phyloP scores from a whole-genome alignment of 2,113 vertebrate species.

The Labeo catla region DNA sequence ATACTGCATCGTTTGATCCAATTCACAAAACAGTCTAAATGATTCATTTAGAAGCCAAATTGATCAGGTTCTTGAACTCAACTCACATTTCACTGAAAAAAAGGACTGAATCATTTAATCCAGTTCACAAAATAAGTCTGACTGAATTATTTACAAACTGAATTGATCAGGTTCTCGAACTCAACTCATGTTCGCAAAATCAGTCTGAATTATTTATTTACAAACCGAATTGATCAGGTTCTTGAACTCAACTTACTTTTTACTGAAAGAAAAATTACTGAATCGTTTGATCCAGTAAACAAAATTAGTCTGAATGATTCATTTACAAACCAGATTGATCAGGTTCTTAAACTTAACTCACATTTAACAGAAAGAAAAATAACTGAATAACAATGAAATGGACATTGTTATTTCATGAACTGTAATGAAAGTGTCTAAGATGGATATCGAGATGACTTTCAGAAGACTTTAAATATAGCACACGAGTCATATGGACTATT shows the following conservation, averaged over 20 bases:
- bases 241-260: background rate
- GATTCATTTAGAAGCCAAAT: background rate
- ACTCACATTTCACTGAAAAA: background rate
- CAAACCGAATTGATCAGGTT: background rate
- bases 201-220: background rate
- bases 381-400: background rate
- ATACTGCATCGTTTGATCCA: background rate
- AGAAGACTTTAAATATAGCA: background rate
- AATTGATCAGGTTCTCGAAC: background rate
- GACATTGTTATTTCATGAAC: background rate
- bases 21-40: background rate
- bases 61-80: background rate
- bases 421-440: background rate
- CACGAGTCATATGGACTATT: background rate
- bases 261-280: background rate
- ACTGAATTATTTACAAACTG: too few relatives aligned
- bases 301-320: background rate
- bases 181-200: background rate
- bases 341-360: too few relatives aligned
- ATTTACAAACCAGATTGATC: background rate
- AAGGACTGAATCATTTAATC: too few relatives aligned
- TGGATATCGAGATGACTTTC: background rate
- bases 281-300: background rate
- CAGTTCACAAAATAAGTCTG: too few relatives aligned
- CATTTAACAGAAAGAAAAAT: too few relatives aligned